These are phyloP conservation scores for Rhipidura dahli DNA, from an alignment of 2,113 vertebrate species.

Conservation along the genomic window DNA sequence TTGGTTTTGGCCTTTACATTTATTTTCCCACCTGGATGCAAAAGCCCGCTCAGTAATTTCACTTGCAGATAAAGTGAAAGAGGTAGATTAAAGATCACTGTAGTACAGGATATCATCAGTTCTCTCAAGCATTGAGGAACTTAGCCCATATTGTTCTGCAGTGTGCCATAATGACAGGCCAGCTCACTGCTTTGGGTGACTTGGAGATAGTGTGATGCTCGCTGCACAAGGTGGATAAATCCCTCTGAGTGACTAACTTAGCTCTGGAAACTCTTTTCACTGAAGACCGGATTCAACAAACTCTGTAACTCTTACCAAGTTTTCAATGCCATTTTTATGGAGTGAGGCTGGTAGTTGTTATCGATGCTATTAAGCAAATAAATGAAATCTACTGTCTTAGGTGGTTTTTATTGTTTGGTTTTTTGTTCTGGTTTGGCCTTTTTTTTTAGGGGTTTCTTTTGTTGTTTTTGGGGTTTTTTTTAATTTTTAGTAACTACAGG, in stretches of 20 bases:
- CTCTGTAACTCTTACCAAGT: neutral
- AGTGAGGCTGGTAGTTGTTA: neutral
- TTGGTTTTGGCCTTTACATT: neutral
- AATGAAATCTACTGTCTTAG: neutral
- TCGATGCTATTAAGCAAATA: neutral
- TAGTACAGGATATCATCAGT: neutral
- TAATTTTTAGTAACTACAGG: neutral
- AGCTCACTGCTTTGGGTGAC: neutral
- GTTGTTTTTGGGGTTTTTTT: neutral
- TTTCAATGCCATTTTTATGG: neutral
- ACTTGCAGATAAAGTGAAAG: neutral
- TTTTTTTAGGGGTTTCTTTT: neutral
- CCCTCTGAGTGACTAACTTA: neutral
- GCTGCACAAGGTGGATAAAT: fast-evolving
- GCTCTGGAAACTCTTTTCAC: neutral
- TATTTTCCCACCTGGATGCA: neutral
- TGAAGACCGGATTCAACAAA: neutral
- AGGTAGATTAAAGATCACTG: neutral
- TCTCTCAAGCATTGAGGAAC: neutral
- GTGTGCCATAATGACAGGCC: neutral
- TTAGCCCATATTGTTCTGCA: neutral
- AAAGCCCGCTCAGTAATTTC: neutral
- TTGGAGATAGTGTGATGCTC: fast-evolving
- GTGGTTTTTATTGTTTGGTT: neutral
- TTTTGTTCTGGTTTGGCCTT: neutral